Evolutionary conservation across 2,888 invertebrate species (phyloP).

Genomic region (Nudaria mundana): DNA sequence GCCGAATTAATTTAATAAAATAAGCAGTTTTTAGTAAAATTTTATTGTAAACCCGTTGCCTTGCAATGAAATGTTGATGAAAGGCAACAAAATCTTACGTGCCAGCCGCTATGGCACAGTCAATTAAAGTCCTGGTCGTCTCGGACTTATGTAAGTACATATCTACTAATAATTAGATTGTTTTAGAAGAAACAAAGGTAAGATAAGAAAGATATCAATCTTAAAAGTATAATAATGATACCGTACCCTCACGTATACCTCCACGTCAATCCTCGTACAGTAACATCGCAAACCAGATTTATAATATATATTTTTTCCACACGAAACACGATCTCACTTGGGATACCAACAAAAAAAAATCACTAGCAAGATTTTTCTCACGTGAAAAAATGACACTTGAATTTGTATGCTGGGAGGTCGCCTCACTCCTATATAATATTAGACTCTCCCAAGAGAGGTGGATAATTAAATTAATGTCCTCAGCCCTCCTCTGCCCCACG

Average conservation of each 20-base stretch:
- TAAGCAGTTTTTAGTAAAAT: too few relatives aligned
- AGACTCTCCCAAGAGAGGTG: conserved; percentile 69
- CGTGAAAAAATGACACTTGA: conserved; percentile 77
- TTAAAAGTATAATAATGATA: neutral
- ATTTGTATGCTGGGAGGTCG: conserved; percentile 64
- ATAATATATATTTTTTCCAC: conserved; percentile 58
- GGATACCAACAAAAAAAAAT: conserved; percentile 64
- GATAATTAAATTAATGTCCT: conserved; percentile 79
- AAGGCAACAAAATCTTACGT: too few relatives aligned
- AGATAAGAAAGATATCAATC: too few relatives aligned
- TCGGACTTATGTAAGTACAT: too few relatives aligned
- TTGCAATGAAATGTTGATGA: too few relatives aligned
- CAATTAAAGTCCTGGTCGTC: too few relatives aligned
- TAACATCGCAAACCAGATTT: conserved; percentile 59
- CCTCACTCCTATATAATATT: conserved; percentile 72
- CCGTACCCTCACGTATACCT: neutral
- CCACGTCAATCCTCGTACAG: conserved; percentile 24
- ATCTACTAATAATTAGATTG: too few relatives aligned
- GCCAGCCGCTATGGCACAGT: too few relatives aligned
- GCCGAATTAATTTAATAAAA: too few relatives aligned
- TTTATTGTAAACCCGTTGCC: too few relatives aligned
- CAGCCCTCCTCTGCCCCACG: conserved; percentile 66
- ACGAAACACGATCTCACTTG: conserved; percentile 70
- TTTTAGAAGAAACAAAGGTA: too few relatives aligned
- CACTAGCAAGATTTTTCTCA: conserved; percentile 78